Conservation (phyloP, 2,797 vertebrate species). For the Eremophila alpestris region DNA sequence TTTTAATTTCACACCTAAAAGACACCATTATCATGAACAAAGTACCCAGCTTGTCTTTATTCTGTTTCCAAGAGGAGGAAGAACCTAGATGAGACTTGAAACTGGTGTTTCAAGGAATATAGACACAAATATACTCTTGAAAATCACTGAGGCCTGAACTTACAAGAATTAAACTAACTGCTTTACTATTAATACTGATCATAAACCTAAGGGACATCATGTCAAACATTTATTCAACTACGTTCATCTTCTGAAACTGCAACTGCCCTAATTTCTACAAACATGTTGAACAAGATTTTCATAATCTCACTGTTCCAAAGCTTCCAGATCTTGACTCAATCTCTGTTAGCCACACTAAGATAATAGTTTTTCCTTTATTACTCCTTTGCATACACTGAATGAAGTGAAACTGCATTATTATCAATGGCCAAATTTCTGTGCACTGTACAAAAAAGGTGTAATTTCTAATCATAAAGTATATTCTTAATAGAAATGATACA, state of each 20-base stretch:
- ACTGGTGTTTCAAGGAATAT: neutral
- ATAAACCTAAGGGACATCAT: neutral
- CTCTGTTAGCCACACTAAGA: slow-evolving; percentile 12
- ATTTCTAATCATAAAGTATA: neutral
- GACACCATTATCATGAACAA: slow-evolving; percentile 15
- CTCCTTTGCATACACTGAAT: slow-evolving; percentile 9
- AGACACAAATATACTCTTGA: neutral
- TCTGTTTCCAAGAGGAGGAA: slow-evolving; percentile 19
- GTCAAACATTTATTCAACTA: neutral
- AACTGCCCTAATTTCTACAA: slow-evolving; percentile 1
- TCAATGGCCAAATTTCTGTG: neutral
- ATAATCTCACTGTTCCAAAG: neutral
- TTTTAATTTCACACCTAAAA: slow-evolving; percentile 56
- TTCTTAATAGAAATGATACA: slow-evolving; percentile 52
- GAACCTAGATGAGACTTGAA: neutral
- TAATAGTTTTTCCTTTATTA: slow-evolving; percentile 17
- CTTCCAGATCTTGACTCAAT: neutral
- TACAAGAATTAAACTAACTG: neutral
- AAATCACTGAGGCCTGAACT: slow-evolving; percentile 3
- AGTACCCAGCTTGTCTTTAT: slow-evolving; percentile 8
- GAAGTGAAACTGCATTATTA: neutral
- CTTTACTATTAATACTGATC: neutral
- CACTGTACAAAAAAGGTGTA: neutral
- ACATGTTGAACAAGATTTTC: neutral
- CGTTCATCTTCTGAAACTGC: neutral